Conservation (phyloP, 2,797 vertebrate species). For the Oreortyx pictus region DNA sequence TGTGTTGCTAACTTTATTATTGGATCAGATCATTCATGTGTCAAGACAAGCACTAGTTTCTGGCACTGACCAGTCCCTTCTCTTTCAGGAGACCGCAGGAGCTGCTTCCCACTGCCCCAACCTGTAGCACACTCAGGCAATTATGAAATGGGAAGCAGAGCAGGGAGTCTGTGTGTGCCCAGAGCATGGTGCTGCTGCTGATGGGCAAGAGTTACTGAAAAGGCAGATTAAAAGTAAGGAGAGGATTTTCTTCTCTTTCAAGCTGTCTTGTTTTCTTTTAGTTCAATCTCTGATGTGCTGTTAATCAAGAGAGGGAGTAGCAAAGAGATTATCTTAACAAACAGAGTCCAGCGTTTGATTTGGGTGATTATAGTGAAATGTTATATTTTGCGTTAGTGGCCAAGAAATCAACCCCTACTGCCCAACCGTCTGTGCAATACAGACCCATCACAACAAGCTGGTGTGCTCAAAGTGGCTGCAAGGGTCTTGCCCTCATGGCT, state of each 20-base stretch:
- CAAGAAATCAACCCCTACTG: constrained; percentile 13
- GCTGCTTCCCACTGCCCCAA: not conserved
- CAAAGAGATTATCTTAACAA: constrained; percentile 26
- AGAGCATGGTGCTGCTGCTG: not conserved
- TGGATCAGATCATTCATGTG: not conserved
- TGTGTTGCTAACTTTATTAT: not conserved
- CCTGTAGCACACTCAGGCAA: not conserved
- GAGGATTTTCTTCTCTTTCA: not conserved
- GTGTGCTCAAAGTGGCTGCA: not conserved
- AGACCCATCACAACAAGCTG: fast-evolving
- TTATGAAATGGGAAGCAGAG: not conserved
- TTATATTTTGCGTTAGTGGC: not conserved
- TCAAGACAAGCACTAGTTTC: not conserved
- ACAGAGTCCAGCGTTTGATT: not conserved
- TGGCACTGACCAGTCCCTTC: not conserved
- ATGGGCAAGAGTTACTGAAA: not conserved
- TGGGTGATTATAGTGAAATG: not conserved
- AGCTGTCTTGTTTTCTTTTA: not conserved
- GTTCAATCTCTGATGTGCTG: not conserved
- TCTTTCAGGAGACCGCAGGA: not conserved
- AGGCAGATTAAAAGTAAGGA: not conserved
- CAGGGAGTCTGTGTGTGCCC: not conserved
- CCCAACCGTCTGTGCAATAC: constrained; percentile 27
- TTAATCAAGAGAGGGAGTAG: not conserved
- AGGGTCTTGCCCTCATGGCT: not conserved